Conservation (phyloP, 2,797 vertebrate genomes). For the Urophycis tenuis region DNA sequence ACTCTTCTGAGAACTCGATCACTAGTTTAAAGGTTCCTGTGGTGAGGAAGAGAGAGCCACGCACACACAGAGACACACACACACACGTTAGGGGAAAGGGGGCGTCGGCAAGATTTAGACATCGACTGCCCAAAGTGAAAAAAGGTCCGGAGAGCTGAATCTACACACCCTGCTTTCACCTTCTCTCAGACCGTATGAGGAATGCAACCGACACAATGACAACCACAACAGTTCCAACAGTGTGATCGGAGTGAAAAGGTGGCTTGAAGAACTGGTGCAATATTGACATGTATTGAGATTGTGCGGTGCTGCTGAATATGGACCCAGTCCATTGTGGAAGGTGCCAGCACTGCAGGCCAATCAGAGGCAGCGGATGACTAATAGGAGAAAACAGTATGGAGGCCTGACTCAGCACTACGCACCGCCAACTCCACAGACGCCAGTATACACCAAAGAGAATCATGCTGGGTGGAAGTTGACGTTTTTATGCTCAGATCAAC, state of each 20-base stretch:
- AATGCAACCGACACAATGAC: not conserved
- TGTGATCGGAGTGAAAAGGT: not conserved
- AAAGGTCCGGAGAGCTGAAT: not conserved
- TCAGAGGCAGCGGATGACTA: slow-evolving; percentile 3
- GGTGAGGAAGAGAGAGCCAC: not conserved
- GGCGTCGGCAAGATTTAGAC: not conserved
- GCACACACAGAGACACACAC: not conserved
- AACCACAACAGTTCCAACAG: not conserved
- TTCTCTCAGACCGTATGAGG: not conserved
- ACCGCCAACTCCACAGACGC: not conserved
- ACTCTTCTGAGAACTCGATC: slow-evolving; percentile 99
- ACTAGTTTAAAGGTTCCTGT: slow-evolving; percentile 98
- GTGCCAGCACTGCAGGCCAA: slow-evolving; percentile 31
- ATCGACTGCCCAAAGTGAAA: not conserved
- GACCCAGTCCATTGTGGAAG: slow-evolving; percentile 23
- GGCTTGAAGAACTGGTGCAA: not conserved
- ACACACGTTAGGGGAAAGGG: not conserved
- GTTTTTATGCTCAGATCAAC: not conserved
- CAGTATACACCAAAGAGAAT: not conserved
- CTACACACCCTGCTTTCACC: not conserved
- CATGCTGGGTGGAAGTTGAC: not conserved
- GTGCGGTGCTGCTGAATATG: not conserved
- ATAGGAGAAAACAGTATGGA: slow-evolving; percentile 19
- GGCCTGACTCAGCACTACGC: slow-evolving; percentile 30
- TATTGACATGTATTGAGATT: not conserved